phyloP scores from a whole-genome alignment of 1,140 invertebrate genomes.

The Zaprionus kolodkinae region DNA sequence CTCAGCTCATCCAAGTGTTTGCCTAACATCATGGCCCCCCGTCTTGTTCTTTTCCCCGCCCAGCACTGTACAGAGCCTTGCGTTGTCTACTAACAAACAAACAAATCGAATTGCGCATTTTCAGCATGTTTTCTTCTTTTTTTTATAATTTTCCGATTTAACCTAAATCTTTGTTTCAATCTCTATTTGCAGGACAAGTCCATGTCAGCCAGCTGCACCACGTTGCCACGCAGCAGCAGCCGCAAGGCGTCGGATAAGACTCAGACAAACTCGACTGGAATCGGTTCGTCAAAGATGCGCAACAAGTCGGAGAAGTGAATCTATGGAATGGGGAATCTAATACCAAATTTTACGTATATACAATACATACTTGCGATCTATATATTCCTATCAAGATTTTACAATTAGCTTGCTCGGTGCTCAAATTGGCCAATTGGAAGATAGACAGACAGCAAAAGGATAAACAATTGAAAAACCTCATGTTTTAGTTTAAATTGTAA shows the following conservation, averaged over 20 bases:
- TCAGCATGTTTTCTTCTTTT: conserved; percentile 54
- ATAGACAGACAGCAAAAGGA: conserved; percentile 6
- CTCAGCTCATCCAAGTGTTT: conserved; percentile 60
- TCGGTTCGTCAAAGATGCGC: conserved; percentile 64
- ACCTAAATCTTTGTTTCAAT: conserved; percentile 6
- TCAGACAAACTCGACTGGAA: conserved; percentile 41
- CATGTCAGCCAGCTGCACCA: conserved; percentile 85
- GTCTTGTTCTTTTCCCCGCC: conserved; percentile 18
- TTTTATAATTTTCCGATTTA: not conserved
- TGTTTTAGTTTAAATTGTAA: conserved; percentile 78
- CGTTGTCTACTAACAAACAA: conserved; percentile 59
- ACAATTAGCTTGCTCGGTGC: conserved; percentile 46
- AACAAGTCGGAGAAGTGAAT: conserved; percentile 74
- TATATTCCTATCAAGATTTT: conserved; percentile 41
- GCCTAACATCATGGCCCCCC: conserved; percentile 49
- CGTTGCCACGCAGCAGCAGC: conserved; percentile 85
- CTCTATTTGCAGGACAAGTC: conserved; percentile 84
- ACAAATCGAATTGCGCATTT: conserved; percentile 40
- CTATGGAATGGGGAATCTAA: not conserved
- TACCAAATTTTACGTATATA: conserved; percentile 30
- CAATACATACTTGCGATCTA: conserved; percentile 4
- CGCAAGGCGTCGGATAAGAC: conserved; percentile 63
- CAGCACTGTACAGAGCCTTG: conserved; percentile 51
- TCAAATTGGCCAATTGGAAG: conserved; percentile 45
- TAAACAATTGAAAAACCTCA: conserved; percentile 56